phyloP scores from a whole-genome alignment of 2,888 invertebrate genomes.

The Pinctada fucata region DNA sequence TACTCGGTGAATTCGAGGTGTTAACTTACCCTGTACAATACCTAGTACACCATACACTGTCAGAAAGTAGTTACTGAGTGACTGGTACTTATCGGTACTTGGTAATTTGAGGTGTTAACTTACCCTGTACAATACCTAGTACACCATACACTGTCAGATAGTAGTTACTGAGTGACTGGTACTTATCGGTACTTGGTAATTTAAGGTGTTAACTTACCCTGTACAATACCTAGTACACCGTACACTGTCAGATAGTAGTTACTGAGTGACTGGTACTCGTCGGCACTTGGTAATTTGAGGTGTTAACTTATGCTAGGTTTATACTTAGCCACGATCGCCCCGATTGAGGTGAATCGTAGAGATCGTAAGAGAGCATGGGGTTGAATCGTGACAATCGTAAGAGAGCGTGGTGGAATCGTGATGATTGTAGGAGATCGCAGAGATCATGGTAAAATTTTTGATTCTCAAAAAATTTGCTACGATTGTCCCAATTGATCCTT shows the following conservation, averaged over 20 bases:
- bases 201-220: conserved; percentile 52
- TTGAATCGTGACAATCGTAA: too few species aligned
- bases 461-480: too few species aligned
- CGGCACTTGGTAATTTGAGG: conserved; percentile 44
- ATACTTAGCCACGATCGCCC: too few species aligned
- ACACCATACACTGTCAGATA: conserved; percentile 78
- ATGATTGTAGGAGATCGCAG: too few species aligned
- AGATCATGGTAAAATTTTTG: too few species aligned
- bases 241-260: conserved; percentile 77
- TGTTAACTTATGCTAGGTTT: too few species aligned
- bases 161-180: conserved; percentile 7
- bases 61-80: conserved; percentile 63
- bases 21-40: conserved; percentile 64
- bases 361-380: too few species aligned
- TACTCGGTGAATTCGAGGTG: conserved; percentile 45
- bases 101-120: not conserved
- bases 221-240: conserved; percentile 68
- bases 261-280: conserved; percentile 52
- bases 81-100: too few species aligned
- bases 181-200: too few species aligned
- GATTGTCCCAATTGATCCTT: too few species aligned
- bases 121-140: conserved; percentile 68
- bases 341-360: too few species aligned
- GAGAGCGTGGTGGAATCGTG: too few species aligned
- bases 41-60: conserved; percentile 77